These are phyloP conservation scores for Anolis sagrei DNA, from an alignment of 2,113 vertebrate genomes.

Conservation along the genomic window DNA sequence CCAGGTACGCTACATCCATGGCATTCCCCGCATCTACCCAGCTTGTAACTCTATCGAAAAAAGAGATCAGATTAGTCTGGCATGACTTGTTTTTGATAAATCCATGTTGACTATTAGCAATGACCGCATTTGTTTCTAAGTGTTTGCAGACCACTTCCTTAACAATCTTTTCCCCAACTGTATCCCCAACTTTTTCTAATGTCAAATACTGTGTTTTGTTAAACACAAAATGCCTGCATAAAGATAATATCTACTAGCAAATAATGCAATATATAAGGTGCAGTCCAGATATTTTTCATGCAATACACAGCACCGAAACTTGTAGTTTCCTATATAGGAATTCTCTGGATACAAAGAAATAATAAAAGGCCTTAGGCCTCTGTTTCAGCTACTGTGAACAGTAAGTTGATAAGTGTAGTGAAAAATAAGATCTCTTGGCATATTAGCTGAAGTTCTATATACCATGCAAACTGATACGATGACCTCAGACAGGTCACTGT, in stretches of 20 bases:
- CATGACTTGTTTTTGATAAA: no score
- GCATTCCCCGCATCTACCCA: no score
- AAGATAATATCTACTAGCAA: background rate
- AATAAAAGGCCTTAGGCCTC: background rate
- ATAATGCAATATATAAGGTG: background rate
- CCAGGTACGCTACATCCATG: no score
- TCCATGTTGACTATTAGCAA: no score
- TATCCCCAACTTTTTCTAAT: no score
- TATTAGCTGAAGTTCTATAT: background rate
- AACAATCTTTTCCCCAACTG: no score
- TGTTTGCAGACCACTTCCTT: no score
- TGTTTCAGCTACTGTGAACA: background rate
- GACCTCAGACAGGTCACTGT: background rate
- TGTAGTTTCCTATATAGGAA: background rate
- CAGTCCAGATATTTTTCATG: background rate
- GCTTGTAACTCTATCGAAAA: no score
- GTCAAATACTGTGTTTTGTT: no score
- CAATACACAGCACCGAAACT: background rate
- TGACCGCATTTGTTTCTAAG: no score
- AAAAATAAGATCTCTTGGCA: constrained; percentile 6
- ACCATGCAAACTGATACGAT: background rate
- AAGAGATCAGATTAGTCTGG: no score
- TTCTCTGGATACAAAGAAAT: background rate
- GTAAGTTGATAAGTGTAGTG: background rate
- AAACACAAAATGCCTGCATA: no score